Base-by-base conservation (phyloP, 1,140 invertebrate genomes). In the Frieseomelitta varia region DNA sequence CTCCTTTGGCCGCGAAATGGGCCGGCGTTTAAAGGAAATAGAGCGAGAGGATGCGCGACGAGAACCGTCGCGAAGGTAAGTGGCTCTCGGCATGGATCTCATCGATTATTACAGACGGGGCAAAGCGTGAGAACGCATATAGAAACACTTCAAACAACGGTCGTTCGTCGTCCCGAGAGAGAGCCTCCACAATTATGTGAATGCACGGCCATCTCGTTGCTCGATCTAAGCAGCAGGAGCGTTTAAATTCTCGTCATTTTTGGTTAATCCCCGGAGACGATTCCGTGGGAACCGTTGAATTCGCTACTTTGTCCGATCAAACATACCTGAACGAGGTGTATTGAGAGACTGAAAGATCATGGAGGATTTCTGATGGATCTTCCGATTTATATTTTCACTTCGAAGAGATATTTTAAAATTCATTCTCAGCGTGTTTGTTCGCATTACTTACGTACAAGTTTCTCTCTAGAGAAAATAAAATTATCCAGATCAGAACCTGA, bases 241-340 rank as follows among this genome's bases (percentile, higher is more conserved):
- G 80, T 84, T 88, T 88, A 84, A 89, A 89, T 88, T 88, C 87
- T 81, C 27, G 76, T 77, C 84, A 71, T 86, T 72, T 47, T 77
- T 24, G 73, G 68, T 86, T 89, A 88, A 89, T 89, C 88, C 84
- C 17, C 30, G 11, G 21, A 77, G 11, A 34, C 80, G 88, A 86
- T 88, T 88, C 84, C 84, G 86, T 74, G 63, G 77, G 73, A 65
- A 63, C 84, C 73, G 88, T 84, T 88, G 86, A 81, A 34, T 34
- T 30, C 51, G 51, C 21, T 77, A 39, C 56, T 71, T 86, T 68
- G 74, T 71, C 39, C 30, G 15, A 8, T 24, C 21, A 75, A 61
- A 51, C 58, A 53, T 63, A 80, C 53, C 63, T 53, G 34, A n/a
- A 39, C 75, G 6, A 51, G 61, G 61, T 58, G 39, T 47, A 47